These are phyloP conservation scores for Pseudeuparius sepicola DNA, from an alignment of 2,888 invertebrate species.

Conservation along the genomic window DNA sequence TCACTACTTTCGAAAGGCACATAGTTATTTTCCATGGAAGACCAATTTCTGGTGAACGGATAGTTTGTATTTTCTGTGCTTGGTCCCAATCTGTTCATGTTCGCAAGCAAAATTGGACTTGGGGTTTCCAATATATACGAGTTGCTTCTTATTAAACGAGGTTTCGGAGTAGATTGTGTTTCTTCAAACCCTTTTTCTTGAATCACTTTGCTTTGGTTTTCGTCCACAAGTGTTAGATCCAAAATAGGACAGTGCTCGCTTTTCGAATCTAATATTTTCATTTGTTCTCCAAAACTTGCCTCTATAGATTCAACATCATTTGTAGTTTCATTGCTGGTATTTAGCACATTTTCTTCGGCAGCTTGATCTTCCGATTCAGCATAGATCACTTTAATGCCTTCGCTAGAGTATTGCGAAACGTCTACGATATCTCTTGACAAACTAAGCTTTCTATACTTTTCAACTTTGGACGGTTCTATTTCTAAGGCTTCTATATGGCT, in stretches of 20 bases:
- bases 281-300: constrained; percentile 27
- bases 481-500: constrained; percentile 23
- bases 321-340: constrained; percentile 10
- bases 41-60: constrained; percentile 16
- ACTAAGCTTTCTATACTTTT: constrained; percentile 19
- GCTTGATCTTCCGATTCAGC: constrained; percentile 10
- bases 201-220: no score
- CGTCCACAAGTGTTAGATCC: no score
- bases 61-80: constrained; percentile 9
- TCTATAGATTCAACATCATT: constrained; percentile 24
- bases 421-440: constrained; percentile 31
- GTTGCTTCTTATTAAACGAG: constrained; percentile 54
- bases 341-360: constrained; percentile 9
- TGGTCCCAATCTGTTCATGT: constrained; percentile 27
- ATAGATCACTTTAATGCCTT: constrained; percentile 24
- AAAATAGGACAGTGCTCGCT: no score
- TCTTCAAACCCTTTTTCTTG: no score
- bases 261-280: no score
- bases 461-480: constrained; percentile 17
- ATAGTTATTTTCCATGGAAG: constrained; percentile 22
- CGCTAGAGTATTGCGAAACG: constrained; percentile 29
- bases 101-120: constrained; percentile 61
- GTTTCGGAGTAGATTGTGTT: constrained; percentile 31
- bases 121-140: constrained; percentile 72
- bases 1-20: constrained; percentile 22